Evolutionary conservation across 2,113 vertebrate species (phyloP).

Genomic region (Oostethus manadensis): DNA sequence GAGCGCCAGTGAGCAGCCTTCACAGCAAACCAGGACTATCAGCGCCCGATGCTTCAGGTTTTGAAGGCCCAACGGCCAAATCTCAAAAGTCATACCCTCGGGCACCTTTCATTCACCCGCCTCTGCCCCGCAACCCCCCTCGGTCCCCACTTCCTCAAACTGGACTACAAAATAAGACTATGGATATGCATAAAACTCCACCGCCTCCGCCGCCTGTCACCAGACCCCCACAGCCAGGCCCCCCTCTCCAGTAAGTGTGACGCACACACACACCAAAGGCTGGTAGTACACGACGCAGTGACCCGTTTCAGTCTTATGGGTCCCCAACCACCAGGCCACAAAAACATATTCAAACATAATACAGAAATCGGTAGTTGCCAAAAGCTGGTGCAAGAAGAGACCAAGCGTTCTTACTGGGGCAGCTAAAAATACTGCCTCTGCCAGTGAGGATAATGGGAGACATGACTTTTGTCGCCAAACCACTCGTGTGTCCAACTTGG

Average conservation of each 20-base stretch:
- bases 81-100: not conserved
- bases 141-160: conserved; percentile 37
- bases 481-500: too few species aligned
- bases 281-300: too few species aligned
- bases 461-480: too few species aligned
- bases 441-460: too few species aligned
- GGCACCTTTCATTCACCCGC: not conserved
- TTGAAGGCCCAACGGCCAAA: not conserved
- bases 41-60: not conserved
- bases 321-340: too few species aligned
- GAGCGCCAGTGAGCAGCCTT: not conserved
- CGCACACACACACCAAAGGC: not conserved
- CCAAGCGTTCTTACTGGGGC: too few species aligned
- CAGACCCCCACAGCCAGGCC: conserved; percentile 58
- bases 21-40: conserved; percentile 3
- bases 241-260: conserved; percentile 52
- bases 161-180: conserved; percentile 17
- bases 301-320: not conserved
- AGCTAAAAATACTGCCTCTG: too few species aligned
- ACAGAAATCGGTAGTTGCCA: too few species aligned
- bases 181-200: conserved; percentile 53
- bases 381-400: too few species aligned
- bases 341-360: too few species aligned
- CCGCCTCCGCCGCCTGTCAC: conserved; percentile 29
- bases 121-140: conserved; percentile 6